Evolutionary conservation across 2,888 invertebrate species (phyloP), one percentile per base, ranked within the genome.

Genomic region (Helleia helle): DNA sequence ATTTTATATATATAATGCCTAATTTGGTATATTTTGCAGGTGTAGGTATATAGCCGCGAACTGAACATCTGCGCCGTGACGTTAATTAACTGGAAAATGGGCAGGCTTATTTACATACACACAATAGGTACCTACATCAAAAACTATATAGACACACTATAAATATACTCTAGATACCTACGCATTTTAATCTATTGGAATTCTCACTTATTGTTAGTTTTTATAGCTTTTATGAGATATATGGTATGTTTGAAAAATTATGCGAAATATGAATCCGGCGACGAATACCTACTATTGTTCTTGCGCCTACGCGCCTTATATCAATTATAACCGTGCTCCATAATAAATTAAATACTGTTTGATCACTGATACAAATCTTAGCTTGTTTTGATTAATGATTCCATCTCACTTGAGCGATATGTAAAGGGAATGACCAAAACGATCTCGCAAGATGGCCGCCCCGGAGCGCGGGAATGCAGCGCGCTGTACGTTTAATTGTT

Each of bases 321-420:
- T 76, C 75, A 79, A 75, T 80, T 80, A 80, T 71, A 62, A 49
- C n/a, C n/a, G 55, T 55, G 60, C 62, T 58, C 55, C 55, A 62
- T 73, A 66, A 79, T 80, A 79, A 73, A 79, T 80, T 76, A 76
- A 77, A 77, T 71, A 75, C 64, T 75, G 74, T 76, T 76, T 75
- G 67, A 74, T 72, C 71, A 51, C 49, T 49, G 80, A 77, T 80
- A 75, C 66, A 62, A 65, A 75, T 75, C 73, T 72, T 58, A 65
- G 65, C 64, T 63, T 60, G 58, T 59, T 68, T 71, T 83, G 83
- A 83, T 83, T 79, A 77, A 83, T 77, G 71, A 59, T 65, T 71
- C 65, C 72, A 73, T 73, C 69, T 74, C 65, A 65, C 52, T 38
- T 42, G 51, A 48, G 47, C 47, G 55, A 64, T 68, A 65, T 60